Base-by-base conservation (phyloP, 1,140 invertebrate species). In the Heliothis subflexa region DNA sequence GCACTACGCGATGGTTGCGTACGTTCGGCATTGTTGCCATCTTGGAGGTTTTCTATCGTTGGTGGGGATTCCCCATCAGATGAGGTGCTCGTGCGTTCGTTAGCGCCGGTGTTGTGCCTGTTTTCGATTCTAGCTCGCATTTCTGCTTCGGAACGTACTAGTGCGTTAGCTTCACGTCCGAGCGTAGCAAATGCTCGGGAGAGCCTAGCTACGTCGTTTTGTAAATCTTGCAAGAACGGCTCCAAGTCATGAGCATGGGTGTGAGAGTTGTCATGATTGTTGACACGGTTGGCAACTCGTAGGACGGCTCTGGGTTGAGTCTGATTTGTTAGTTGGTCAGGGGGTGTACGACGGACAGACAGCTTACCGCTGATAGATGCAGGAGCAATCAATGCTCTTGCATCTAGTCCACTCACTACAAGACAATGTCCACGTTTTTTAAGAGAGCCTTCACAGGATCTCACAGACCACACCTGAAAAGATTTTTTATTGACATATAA, bases 401-500 rank as follows among this genome's bases (percentile, higher is more conserved):
- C 92, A 54, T 93, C 88, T 33, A 72, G 12, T 0, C 89, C 91
- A 16, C 54, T 85, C 28, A 92, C 86, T 0, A 86, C 7, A 47
- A 94, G 75, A 55, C 89, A 90, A 78, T 89, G 91, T 0, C 91
- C 90, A 40, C 91, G 90, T 80, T 92, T 93, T 70, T 92, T 93
- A 21, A 94, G 80, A 12, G 89, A 85, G 0, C 93, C 93, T 81
- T 94, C 91, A 66, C 93, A 94, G 11, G 91, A 89, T 81, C 90
- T 83, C 3, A 93, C 91, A 2, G 93, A 93, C 90, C 91, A 93
- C 13, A 94, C 93, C 93, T 94, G 76, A 16, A 79, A 84, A 64
- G 14, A 25, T 16, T 3, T 52, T 13, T 61, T 33, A 5, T 21
- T 61, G 21, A 4, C 4, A 55, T 55, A 18, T 16, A 21, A 10